These are phyloP conservation scores for Acanthiza pusilla DNA, from an alignment of 2,797 vertebrate genomes.

Conservation along the genomic window DNA sequence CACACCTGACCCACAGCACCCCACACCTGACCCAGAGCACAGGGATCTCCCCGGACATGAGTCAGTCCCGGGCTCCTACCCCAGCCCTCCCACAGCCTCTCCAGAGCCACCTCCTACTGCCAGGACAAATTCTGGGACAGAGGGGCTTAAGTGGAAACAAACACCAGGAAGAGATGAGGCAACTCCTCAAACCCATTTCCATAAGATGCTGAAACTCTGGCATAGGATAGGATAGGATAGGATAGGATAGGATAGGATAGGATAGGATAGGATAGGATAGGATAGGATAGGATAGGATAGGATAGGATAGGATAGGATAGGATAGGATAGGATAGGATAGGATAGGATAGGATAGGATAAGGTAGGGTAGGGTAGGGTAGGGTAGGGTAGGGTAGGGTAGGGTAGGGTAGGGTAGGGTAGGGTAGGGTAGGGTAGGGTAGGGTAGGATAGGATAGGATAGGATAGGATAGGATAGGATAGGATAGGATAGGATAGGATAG, in stretches of 20 bases:
- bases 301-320: background rate
- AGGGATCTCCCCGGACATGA: rapidly evolving
- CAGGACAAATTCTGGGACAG: background rate
- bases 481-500: too few species aligned
- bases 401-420: too few species aligned
- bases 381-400: background rate
- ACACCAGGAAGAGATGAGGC: background rate
- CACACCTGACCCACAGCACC: background rate
- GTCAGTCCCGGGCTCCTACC: background rate
- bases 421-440: too few species aligned
- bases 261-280: background rate
- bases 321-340: too few species aligned
- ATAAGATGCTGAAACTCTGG: background rate
- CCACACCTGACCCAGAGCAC: background rate
- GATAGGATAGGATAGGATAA: too few species aligned
- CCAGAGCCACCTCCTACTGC: background rate
- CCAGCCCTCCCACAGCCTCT: background rate
- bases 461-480: background rate
- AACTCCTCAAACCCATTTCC: background rate
- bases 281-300: too few species aligned
- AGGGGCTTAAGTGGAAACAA: background rate
- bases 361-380: too few species aligned
- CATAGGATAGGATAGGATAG: too few species aligned
- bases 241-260: background rate
- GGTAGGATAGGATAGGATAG: background rate